Evolutionary conservation across 2,888 invertebrate genomes (phyloP).

Genomic region (Rhagium mordax): DNA sequence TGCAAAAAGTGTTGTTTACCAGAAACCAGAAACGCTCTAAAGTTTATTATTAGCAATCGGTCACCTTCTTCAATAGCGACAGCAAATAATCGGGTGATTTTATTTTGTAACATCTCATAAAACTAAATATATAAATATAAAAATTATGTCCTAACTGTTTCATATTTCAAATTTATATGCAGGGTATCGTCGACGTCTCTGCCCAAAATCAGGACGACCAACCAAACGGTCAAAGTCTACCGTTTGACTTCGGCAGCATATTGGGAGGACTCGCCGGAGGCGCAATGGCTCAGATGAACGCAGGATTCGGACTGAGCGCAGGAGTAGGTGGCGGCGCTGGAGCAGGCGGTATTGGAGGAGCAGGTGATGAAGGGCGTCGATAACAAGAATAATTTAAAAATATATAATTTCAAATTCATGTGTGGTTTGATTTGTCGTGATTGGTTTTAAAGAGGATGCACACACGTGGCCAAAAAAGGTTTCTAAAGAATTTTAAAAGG

Average conservation of each 20-base stretch:
- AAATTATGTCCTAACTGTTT: too few species aligned
- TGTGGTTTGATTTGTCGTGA: background rate
- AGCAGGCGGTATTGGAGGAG: background rate
- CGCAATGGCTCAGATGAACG: background rate
- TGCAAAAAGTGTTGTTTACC: too few species aligned
- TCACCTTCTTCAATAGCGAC: too few species aligned
- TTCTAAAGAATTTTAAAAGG: too few species aligned
- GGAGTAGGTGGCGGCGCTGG: background rate
- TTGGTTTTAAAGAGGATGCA: too few species aligned
- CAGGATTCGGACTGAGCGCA: slow-evolving; percentile 9
- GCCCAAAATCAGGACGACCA: too few species aligned
- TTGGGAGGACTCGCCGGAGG: slow-evolving; percentile 2
- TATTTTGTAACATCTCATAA: too few species aligned
- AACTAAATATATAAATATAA: too few species aligned
- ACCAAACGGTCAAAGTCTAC: background rate
- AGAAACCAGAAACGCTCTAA: too few species aligned
- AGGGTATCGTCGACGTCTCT: background rate
- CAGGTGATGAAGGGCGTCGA: background rate
- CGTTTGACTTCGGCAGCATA: background rate
- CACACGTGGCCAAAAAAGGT: too few species aligned
- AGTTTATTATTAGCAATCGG: too few species aligned
- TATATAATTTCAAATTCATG: background rate
- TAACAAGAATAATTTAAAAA: background rate
- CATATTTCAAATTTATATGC: background rate
- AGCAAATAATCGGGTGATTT: too few species aligned